These are phyloP conservation scores for Anguilla obscura DNA, from an alignment of 2,797 vertebrate genomes.

Conservation along the genomic window DNA sequence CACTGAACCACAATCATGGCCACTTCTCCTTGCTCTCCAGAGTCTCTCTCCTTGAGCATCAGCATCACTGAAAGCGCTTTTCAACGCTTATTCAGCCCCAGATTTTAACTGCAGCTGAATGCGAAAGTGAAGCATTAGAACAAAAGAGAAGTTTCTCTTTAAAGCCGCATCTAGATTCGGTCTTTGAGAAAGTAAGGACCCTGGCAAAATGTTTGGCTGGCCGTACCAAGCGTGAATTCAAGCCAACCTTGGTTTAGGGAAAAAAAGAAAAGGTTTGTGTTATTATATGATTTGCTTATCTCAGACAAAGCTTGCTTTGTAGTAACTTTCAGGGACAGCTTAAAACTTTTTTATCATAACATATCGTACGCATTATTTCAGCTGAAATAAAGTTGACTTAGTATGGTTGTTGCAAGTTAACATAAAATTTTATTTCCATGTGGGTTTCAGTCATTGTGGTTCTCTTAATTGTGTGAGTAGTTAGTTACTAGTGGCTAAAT, in stretches of 20 bases:
- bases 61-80: neutral
- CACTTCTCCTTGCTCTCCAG: neutral
- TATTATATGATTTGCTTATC: neutral
- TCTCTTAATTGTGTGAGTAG: too few relatives aligned
- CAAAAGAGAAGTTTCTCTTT: neutral
- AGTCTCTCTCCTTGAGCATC: neutral
- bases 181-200: neutral
- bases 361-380: too few relatives aligned
- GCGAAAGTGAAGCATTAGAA: neutral
- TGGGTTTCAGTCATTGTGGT: too few relatives aligned
- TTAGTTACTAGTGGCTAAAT: too few relatives aligned
- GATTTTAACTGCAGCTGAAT: neutral
- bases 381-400: too few relatives aligned
- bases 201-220: neutral
- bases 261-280: neutral
- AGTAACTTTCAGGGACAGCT: neutral
- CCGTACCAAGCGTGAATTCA: too few relatives aligned
- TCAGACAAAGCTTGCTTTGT: neutral
- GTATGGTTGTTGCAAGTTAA: neutral
- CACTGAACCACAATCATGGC: neutral
- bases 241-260: neutral
- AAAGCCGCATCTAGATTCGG: neutral
- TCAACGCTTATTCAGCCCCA: neutral
- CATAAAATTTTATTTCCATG: neutral
- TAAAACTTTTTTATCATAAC: too few relatives aligned